Evolutionary conservation across 2,888 invertebrate species (phyloP), one percentile per base, ranked within the genome.

Genomic region (Pristionchus japonicus): DNA sequence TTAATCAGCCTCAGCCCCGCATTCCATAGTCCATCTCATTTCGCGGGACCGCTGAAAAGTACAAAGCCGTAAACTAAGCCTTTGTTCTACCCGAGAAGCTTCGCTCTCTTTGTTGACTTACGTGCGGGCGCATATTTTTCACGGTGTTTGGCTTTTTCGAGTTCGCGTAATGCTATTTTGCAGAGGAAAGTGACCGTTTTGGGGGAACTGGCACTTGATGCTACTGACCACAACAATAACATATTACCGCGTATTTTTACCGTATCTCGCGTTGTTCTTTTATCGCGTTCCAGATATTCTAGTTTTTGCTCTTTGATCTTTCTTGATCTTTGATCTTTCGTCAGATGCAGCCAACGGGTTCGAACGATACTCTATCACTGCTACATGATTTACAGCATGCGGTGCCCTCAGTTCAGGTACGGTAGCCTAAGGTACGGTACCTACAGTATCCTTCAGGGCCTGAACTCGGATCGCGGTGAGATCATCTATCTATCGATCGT

Each of bases 401-500:
- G 13, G 57, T 40, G n/a, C 57, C 88, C 17, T 17, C 7, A 47
- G 20, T 43, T 11, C 77, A 57, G 83, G 88, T 61, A 88, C 77
- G 27, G 67, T 80, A 87, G 80, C 80, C 23, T 17, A 47, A 20
- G 34, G 23, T 61, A 61, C 83, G 64, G 31, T 52, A 43, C 4
- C n/a, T 27, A n/a, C 43, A 27, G 23, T 9, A 15, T 77, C 9
- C 6, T 40, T 77, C 43, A 77, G 77, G 77, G 77, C 47, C 43
- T 77, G 43, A 23, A 43, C 23, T 77, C 77, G n/a, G 77, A 77
- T 23, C 77, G 89, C 27, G 74, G 91, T 6, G 92, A 92, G 87
- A 91, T 92, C 37, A 89, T 89, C 47, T 89, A 83, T 52, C 87
- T 92, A 9, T 88, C 86, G 31, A 20, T 90, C 34, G 90, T 90